These are phyloP conservation scores for Pseudorectes ferrugineus DNA, from an alignment of 2,113 vertebrate genomes.

Conservation along the genomic window DNA sequence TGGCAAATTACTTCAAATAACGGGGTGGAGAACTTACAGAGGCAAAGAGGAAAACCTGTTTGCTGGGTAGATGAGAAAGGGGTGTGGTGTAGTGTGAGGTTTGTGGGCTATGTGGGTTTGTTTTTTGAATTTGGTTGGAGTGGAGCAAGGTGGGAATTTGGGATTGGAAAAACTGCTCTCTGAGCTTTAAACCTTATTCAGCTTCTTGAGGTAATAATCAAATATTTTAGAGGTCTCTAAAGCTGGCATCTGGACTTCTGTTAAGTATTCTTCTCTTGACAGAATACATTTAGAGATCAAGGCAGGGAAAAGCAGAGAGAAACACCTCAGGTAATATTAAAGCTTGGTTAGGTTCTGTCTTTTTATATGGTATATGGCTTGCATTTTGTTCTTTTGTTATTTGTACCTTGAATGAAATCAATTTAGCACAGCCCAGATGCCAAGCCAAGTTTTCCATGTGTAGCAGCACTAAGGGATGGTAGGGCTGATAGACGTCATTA, in stretches of 20 bases:
- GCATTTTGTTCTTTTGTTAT: not conserved
- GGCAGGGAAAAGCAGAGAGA: not conserved
- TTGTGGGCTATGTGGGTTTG: not conserved
- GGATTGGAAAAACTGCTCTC: not conserved
- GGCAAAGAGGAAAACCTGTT: not conserved
- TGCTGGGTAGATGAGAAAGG: not conserved
- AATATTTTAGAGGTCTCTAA: not conserved
- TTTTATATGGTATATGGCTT: not conserved
- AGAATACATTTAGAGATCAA: not conserved
- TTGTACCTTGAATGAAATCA: not conserved
- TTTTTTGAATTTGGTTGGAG: not conserved
- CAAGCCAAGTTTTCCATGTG: not conserved
- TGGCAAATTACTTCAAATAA: not conserved
- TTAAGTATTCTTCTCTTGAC: not conserved
- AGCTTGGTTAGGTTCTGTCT: not conserved
- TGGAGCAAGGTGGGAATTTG: not conserved
- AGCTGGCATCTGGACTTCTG: not conserved
- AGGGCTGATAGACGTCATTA: not conserved
- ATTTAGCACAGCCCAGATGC: not conserved
- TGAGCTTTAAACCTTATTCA: not conserved
- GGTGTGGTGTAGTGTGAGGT: not conserved
- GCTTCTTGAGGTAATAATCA: not conserved
- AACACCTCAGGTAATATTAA: not conserved
- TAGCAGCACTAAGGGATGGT: not conserved
- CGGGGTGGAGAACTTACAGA: not conserved